Evolutionary conservation across 2,113 vertebrate species (phyloP), one percentile per base, ranked within the genome.

Genomic region (Hymenochirus boettgeri): DNA sequence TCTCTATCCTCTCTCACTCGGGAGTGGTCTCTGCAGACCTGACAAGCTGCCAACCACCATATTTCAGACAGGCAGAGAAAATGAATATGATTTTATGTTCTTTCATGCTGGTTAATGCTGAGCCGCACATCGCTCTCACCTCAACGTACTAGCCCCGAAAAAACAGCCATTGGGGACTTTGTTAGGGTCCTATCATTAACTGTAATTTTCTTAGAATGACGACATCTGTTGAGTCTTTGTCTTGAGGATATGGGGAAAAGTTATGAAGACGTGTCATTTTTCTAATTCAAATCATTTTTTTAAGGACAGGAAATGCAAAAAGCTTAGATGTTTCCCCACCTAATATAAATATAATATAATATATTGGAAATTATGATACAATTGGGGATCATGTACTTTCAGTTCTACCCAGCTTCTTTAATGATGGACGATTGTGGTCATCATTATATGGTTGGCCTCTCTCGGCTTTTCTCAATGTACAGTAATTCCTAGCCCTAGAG

Each of bases 41-140:
- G 63, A 66, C 63, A 58, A 23, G 46, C 55, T 66, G 63, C 63
- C 63, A 66, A 46, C 42, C 29, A 26, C 63, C 46, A 58, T 66
- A 66, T 66, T 66, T 66, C 63, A 66, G 54, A 45, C 55, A 46
- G 55, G 33, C 63, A 39, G 46, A 66, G 63, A 66, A 66, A 66
- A 66, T 66, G 55, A 66, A 66, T 66, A 66, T 66, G 63, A 66
- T 66, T 66, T 66, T 58, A 47, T 66, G 63, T 66, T 66, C 63
- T 66, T 66, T 66, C 46, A 58, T 66, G 63, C 63, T 66, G 55
- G 63, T 57, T 58, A 66, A 58, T 66, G 63, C 63, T 58, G 63
- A 29, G 63, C 29, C 27, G 45, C 51, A 55, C 63, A 66, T 66
- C 52, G 64, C 31, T 59, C 64, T 67, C 64, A 67, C 64, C 64